Evolutionary conservation across 2,797 vertebrate species (phyloP).

Genomic region (Anabas testudineus): DNA sequence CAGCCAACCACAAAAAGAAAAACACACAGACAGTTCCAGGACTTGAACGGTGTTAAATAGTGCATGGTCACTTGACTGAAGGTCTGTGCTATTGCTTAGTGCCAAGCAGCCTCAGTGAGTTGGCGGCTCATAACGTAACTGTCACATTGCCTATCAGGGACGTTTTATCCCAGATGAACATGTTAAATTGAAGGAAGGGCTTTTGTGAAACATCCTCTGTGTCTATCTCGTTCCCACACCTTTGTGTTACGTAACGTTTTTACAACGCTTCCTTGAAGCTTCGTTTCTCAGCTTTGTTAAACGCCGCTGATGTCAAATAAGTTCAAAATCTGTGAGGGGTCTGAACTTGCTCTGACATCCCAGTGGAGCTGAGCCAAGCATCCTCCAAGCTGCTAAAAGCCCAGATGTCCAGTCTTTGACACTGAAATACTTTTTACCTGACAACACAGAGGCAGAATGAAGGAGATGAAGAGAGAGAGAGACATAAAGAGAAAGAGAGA

Average conservation of each 20-base stretch:
- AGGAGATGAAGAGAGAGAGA: not conserved
- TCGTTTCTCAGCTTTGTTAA: constrained; percentile 32
- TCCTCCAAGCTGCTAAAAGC: constrained; percentile 46
- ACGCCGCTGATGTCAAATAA: constrained; percentile 36
- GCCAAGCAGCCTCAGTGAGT: constrained; percentile 24
- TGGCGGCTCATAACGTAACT: constrained; percentile 16
- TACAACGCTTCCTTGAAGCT: constrained; percentile 30
- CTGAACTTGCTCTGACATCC: constrained; percentile 55
- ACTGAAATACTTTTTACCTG: constrained; percentile 18
- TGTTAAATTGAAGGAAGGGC: constrained; percentile 13
- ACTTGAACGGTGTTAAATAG: constrained; percentile 56
- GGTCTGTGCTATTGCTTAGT: constrained; percentile 23
- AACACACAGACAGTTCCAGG: constrained; percentile 58
- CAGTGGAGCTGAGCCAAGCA: constrained; percentile 44
- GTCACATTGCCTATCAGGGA: constrained; percentile 30
- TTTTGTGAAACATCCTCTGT: constrained; percentile 27
- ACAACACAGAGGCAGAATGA: constrained; percentile 13
- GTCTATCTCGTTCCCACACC: constrained; percentile 29
- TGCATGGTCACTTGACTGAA: constrained; percentile 58
- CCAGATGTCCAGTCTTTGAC: constrained; percentile 57
- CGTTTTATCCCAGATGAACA: constrained; percentile 16
- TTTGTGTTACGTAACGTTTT: constrained; percentile 20
- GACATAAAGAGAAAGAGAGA: not conserved
- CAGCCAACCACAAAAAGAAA: constrained; percentile 57
- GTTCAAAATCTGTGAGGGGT: constrained; percentile 45